A percentile compares a stretch with the other conserved stretches of the same genome.
phyloP scores from a whole-genome alignment of 2,888 invertebrate species.

The Limnephilus auricula region DNA sequence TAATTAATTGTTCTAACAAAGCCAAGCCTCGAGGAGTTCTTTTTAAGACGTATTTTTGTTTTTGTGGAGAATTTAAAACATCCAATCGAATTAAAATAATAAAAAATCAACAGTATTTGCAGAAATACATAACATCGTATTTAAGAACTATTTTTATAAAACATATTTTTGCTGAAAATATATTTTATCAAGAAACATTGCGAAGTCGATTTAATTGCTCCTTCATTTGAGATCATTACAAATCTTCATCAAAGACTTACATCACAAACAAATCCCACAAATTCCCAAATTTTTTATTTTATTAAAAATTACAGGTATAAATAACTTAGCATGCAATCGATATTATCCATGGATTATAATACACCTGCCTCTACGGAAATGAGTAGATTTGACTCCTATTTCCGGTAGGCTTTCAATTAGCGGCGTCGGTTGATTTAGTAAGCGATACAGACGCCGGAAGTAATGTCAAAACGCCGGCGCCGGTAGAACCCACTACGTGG shows the following conservation, averaged over 20 bases:
- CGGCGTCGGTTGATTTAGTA: slow-evolving; percentile 35
- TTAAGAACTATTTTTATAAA: no score
- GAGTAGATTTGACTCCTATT: not conserved
- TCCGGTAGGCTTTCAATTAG: slow-evolving; percentile 45
- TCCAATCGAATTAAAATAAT: not conserved
- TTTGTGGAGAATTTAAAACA: not conserved
- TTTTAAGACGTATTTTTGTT: not conserved
- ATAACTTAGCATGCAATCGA: not conserved
- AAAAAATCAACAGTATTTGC: not conserved
- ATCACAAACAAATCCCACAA: no score
- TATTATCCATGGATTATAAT: not conserved
- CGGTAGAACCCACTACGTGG: not conserved
- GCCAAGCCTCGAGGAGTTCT: not conserved
- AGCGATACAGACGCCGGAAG: slow-evolving; percentile 40
- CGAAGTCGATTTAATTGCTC: no score
- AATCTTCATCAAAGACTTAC: no score
- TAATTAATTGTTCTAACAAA: slow-evolving; percentile 26
- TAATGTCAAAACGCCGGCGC: slow-evolving; percentile 7
- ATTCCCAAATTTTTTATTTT: no score
- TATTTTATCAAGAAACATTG: no score
- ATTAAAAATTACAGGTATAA: no score
- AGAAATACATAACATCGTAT: not conserved
- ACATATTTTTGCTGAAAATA: no score
- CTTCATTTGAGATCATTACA: no score
- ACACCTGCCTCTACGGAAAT: not conserved